A percentile compares a stretch with the other conserved stretches of the same genome.
Conservation (phyloP, 2,888 invertebrate genomes). For the Meta bourneti region DNA sequence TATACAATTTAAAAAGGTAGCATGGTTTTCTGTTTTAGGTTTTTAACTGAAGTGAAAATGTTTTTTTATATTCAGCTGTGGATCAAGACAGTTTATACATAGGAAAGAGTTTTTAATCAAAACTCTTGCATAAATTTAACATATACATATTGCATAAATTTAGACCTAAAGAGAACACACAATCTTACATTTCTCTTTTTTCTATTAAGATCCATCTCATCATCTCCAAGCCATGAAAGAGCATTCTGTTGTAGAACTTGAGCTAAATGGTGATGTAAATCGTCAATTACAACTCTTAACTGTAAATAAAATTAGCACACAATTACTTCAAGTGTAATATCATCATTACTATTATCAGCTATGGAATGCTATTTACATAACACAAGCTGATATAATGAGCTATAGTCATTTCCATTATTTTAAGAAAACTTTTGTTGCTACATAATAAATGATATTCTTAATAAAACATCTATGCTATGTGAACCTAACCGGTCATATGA, state of each 20-base stretch:
- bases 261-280: constrained; percentile 65
- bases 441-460: too few relatives aligned
- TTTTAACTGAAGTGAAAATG: too few relatives aligned
- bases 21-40: too few relatives aligned
- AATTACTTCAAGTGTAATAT: background rate
- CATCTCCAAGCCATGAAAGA: constrained; percentile 68
- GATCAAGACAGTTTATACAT: too few relatives aligned
- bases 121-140: too few relatives aligned
- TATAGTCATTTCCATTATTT: background rate
- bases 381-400: background rate
- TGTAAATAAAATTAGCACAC: constrained; percentile 4
- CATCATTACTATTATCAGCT: background rate
- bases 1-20: too few relatives aligned
- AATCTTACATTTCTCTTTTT: constrained; percentile 55
- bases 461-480: too few relatives aligned
- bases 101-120: too few relatives aligned
- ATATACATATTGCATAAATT: too few relatives aligned
- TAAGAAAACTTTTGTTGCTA: background rate
- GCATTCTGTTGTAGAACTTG: constrained; percentile 62
- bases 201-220: constrained; percentile 21
- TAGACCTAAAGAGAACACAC: background rate
- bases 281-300: constrained; percentile 66
- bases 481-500: too few relatives aligned
- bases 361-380: background rate
- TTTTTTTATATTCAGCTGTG: too few relatives aligned